phyloP scores from a whole-genome alignment of 53 echinoderm and acorn worm genomes.

The Actinopyga echinites region DNA sequence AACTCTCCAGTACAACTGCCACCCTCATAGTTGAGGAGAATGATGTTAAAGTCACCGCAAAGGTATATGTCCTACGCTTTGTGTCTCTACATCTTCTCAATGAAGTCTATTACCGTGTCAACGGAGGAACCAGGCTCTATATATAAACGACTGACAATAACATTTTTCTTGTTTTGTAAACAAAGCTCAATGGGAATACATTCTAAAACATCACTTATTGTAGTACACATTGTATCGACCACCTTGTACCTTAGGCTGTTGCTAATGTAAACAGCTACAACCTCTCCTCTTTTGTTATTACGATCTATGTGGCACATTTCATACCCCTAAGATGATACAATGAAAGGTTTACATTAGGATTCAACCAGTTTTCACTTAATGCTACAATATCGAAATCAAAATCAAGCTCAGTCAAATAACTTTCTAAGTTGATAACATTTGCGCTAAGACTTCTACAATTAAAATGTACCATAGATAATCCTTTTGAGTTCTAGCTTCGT shows the following conservation, averaged over 20 bases:
- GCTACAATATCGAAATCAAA: neutral
- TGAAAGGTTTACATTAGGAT: neutral
- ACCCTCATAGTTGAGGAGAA: neutral
- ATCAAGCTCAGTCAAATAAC: neutral
- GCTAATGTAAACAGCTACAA: neutral
- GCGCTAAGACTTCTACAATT: slow-evolving; percentile 8
- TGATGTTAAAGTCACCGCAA: too few species aligned
- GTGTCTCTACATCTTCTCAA: neutral
- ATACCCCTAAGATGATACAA: neutral
- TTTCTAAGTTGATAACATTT: neutral
- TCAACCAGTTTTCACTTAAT: slow-evolving; percentile 7
- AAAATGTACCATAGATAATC: neutral
- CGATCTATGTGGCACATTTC: neutral
- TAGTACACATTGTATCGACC: slow-evolving; percentile 1
- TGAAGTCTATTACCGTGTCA: neutral
- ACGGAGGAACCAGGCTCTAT: neutral
- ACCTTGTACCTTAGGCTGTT: neutral
- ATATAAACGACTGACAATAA: neutral
- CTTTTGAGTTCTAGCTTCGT: too few species aligned
- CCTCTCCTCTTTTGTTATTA: neutral
- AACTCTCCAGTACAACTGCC: neutral
- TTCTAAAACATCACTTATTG: neutral
- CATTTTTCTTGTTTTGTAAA: neutral
- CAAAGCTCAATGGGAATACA: neutral
- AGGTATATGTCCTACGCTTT: neutral